Conservation (phyloP, 2,113 vertebrate genomes). For the Meriones unguiculatus region DNA sequence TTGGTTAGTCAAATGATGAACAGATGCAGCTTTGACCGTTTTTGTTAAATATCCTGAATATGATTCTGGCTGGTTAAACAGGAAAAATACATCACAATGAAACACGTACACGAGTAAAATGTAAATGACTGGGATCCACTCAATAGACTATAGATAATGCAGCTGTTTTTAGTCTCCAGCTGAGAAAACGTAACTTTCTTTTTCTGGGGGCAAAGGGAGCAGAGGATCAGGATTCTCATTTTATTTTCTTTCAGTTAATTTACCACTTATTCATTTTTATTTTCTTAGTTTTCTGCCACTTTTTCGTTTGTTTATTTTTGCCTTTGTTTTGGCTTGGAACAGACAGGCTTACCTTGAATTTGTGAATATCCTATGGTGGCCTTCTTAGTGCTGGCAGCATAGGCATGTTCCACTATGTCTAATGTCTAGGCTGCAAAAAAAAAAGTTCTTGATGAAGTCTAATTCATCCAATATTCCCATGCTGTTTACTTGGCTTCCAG, state of each 20-base stretch:
- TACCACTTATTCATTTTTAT: slow-evolving; percentile 44
- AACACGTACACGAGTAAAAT: slow-evolving; percentile 76
- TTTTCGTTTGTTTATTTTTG: background rate
- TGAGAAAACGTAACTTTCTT: slow-evolving; percentile 61
- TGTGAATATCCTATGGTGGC: background rate
- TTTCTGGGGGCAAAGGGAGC: background rate
- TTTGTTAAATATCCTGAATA: slow-evolving; percentile 81
- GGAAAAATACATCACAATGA: slow-evolving; percentile 77
- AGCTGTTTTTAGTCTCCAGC: slow-evolving; percentile 74
- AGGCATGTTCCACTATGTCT: background rate
- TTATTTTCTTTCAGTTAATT: slow-evolving; percentile 58
- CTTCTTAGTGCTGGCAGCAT: background rate
- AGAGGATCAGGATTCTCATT: background rate
- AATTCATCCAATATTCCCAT: background rate
- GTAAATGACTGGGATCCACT: slow-evolving; percentile 71
- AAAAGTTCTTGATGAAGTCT: background rate
- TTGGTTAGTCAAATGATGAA: slow-evolving; percentile 77
- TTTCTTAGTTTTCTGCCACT: background rate
- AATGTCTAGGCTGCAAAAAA: background rate
- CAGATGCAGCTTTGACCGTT: slow-evolving; percentile 81
- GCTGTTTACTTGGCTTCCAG: slow-evolving; percentile 55
- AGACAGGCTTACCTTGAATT: background rate
- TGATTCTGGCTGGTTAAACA: slow-evolving; percentile 77
- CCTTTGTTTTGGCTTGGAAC: background rate
- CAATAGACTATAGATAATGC: slow-evolving; percentile 69